Base-by-base conservation (phyloP, 2,888 invertebrate genomes). In the Dryobota labecula region DNA sequence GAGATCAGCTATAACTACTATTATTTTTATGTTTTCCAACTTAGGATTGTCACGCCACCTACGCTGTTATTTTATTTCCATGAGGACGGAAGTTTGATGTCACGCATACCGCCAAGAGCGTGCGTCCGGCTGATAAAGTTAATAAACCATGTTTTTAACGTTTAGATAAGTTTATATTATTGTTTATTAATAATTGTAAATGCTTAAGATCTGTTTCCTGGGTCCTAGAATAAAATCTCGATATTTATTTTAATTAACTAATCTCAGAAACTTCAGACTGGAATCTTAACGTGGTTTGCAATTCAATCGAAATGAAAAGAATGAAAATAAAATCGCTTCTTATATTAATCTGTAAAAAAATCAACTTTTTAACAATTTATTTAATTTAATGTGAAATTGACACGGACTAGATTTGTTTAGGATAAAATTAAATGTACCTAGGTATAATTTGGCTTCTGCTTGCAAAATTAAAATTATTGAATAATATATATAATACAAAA, bases 111-210 rank as follows among this genome's bases (percentile, higher is more conserved):
- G 80, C 85, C 89, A 91, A 86, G 89, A 90, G 87, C 87, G 82
- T 82, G 84, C 90, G 81, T 92, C 92, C 92, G 88, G 87, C 80
- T 82, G 92, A 92, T 92, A 92, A 90, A 76, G 56, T 62, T 64
- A 74, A 76, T 71, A 85, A 84, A 83, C 77, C 82, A 82, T 84
- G 76, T 85, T 84, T 83, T 77, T 78, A 80, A 86, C 72, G 38
- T 56, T 43, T 51, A 73, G 73, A 83, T 80, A 78, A 80, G 53
- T 73, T 63, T 45, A 63, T 66, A 67, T 71, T 73, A 69, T 79
- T 80, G 70, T 83, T 84, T 85, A 79, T 84, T 77, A 68, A 72
- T 83, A 65, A 74, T 63, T 4, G 43, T 49, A 38, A 51, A 45
- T 27, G 58, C 53, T 45, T 70, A 49, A 36, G 78, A 71, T 49